phyloP scores from a whole-genome alignment of 2,888 invertebrate genomes.

The Ophonus ardosiacus region DNA sequence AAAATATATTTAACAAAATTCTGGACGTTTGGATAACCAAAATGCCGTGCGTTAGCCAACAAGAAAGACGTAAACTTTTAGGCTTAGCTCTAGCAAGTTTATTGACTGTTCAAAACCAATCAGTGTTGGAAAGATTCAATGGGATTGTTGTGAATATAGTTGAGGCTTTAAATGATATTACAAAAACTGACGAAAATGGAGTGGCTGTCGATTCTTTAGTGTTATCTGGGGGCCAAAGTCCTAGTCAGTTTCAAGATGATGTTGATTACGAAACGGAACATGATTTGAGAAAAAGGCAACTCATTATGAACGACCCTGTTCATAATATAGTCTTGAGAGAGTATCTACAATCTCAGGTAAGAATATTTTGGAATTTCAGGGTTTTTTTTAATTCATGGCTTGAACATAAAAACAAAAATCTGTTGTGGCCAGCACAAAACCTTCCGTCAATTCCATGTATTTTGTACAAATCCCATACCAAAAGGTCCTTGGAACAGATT shows the following conservation, averaged over 20 bases:
- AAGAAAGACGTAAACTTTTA: conserved; percentile 90
- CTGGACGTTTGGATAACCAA: conserved; percentile 88
- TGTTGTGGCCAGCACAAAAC: no score
- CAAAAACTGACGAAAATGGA: conserved; percentile 84
- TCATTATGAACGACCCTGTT: conserved; percentile 87
- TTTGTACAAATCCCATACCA: no score
- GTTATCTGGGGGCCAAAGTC: conserved; percentile 72
- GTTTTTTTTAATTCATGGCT: no score
- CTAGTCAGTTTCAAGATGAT: conserved; percentile 76
- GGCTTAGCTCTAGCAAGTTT: conserved; percentile 82
- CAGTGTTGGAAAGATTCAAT: conserved; percentile 85
- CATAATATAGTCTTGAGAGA: conserved; percentile 86
- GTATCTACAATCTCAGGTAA: conserved; percentile 85
- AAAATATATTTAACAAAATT: conserved; percentile 83
- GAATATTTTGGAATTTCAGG: neutral
- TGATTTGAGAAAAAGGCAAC: conserved; percentile 83
- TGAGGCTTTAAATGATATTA: conserved; percentile 89
- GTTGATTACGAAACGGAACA: conserved; percentile 84
- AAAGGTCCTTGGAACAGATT: no score
- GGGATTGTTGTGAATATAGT: conserved; percentile 85
- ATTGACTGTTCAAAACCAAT: conserved; percentile 83
- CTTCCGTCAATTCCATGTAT: no score
- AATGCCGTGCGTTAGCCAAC: conserved; percentile 87
- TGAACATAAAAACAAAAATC: no score
- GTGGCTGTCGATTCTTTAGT: conserved; percentile 73